Conservation (phyloP, 2,113 vertebrate genomes). For the Hiodon tergisus region DNA sequence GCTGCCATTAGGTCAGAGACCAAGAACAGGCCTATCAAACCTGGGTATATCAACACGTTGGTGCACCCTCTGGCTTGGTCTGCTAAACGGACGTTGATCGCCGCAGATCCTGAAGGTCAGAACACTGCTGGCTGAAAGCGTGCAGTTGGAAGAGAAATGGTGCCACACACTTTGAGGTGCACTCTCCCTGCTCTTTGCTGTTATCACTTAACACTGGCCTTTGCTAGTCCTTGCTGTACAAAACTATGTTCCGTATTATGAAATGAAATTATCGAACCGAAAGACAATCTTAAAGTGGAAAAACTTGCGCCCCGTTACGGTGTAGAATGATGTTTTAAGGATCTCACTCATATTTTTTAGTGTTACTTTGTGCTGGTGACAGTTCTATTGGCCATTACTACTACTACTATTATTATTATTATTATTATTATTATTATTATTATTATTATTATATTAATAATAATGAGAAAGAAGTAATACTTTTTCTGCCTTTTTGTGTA, state of each 20-base stretch:
- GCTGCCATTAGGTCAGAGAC: too few relatives aligned
- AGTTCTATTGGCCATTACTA: slow-evolving; percentile 79
- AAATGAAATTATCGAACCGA: slow-evolving; percentile 47
- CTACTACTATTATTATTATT: slow-evolving; percentile 39
- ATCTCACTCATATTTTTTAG: slow-evolving; percentile 73
- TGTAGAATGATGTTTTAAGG: slow-evolving; percentile 72
- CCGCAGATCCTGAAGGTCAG: too few relatives aligned
- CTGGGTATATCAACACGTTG: too few relatives aligned
- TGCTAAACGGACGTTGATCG: too few relatives aligned
- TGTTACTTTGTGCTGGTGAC: slow-evolving; percentile 85
- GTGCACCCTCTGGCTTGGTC: too few relatives aligned
- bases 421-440: slow-evolving; percentile 54
- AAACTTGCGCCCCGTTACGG: slow-evolving; percentile 54
- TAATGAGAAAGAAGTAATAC: slow-evolving; percentile 51
- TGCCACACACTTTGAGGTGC: too few relatives aligned
- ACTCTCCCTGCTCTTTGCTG: not conserved
- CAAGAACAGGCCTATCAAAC: too few relatives aligned
- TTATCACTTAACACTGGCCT: not conserved
- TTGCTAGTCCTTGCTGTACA: not conserved
- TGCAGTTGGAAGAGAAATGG: too few relatives aligned
- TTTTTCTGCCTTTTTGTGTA: slow-evolving; percentile 68
- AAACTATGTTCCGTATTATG: slow-evolving; percentile 37
- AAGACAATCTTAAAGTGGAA: slow-evolving; percentile 59
- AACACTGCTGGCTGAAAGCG: too few relatives aligned
- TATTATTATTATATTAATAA: slow-evolving; percentile 38